phyloP scores from a whole-genome alignment of 2,888 invertebrate species.

The Hipparchia sbordonii region DNA sequence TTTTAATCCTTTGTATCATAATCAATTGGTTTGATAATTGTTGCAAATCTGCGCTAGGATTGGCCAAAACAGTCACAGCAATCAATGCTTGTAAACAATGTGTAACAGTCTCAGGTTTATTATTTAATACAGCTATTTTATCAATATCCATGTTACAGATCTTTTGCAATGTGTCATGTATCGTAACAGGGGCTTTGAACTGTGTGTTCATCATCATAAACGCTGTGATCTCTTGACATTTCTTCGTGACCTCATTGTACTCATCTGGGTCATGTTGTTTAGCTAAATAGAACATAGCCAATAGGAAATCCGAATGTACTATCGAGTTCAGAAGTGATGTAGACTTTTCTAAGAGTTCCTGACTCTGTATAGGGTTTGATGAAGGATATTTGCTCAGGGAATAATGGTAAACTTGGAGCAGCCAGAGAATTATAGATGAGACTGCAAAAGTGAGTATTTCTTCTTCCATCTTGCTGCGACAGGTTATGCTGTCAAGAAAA shows the following conservation, averaged over 20 bases:
- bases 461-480: constrained; percentile 93
- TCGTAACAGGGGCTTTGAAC: constrained; percentile 80
- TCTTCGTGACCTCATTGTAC: constrained; percentile 86
- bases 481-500: constrained; percentile 84
- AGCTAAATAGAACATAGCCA: constrained; percentile 92
- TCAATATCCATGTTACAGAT: constrained; percentile 85
- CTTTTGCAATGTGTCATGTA: constrained; percentile 84
- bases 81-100: constrained; percentile 91
- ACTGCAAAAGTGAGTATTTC: constrained; percentile 91
- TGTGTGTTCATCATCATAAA: constrained; percentile 83
- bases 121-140: constrained; percentile 81
- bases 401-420: constrained; percentile 88
- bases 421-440: constrained; percentile 91
- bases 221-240: constrained; percentile 88
- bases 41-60: constrained; percentile 92
- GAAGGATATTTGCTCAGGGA: constrained; percentile 75
- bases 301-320: constrained; percentile 87
- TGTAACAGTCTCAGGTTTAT: constrained; percentile 85
- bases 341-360: constrained; percentile 87
- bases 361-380: constrained; percentile 76
- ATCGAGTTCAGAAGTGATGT: constrained; percentile 86
- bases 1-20: constrained; percentile 93
- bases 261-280: constrained; percentile 90
- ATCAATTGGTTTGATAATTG: constrained; percentile 91
- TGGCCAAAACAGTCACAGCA: constrained; percentile 91